Evolutionary conservation across 2,113 vertebrate species (phyloP).

Genomic region (Hemiscyllium ocellatum): DNA sequence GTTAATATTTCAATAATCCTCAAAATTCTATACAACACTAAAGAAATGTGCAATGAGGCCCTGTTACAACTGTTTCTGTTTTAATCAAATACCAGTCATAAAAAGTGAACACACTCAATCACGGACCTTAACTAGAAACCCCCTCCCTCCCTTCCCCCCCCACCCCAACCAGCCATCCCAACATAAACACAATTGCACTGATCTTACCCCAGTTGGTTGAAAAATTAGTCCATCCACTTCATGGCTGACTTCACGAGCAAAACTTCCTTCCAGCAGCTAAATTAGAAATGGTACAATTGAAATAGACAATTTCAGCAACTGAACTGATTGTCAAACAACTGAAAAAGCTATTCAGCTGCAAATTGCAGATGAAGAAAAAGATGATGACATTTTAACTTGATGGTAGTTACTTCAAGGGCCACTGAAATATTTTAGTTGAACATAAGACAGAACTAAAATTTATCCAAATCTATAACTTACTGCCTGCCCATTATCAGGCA

Average conservation of each 20-base stretch:
- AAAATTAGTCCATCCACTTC: slow-evolving; percentile 97
- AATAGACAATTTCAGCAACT: slow-evolving; percentile 44
- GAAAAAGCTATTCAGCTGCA: neutral
- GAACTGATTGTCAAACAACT: neutral
- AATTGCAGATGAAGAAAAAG: neutral
- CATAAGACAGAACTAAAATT: neutral
- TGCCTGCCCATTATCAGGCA: neutral
- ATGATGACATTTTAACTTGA: neutral
- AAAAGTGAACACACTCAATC: neutral
- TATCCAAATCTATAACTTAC: neutral
- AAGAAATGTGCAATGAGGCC: neutral
- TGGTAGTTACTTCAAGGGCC: neutral
- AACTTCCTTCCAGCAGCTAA: slow-evolving; percentile 92
- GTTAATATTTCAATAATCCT: neutral
- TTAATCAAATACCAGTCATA: neutral
- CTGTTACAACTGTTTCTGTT: neutral
- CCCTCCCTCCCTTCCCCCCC: too few species aligned
- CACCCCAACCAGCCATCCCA: too few species aligned
- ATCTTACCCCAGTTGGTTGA: slow-evolving; percentile 90
- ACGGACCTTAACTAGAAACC: too few species aligned
- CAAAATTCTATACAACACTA: neutral
- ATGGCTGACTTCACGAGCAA: slow-evolving; percentile 94
- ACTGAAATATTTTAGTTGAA: neutral
- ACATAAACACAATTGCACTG: neutral
- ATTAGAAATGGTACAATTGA: slow-evolving; percentile 48